These are phyloP conservation scores for Lepus oiostolus DNA, from an alignment of 2,797 vertebrate genomes.

Conservation along the genomic window DNA sequence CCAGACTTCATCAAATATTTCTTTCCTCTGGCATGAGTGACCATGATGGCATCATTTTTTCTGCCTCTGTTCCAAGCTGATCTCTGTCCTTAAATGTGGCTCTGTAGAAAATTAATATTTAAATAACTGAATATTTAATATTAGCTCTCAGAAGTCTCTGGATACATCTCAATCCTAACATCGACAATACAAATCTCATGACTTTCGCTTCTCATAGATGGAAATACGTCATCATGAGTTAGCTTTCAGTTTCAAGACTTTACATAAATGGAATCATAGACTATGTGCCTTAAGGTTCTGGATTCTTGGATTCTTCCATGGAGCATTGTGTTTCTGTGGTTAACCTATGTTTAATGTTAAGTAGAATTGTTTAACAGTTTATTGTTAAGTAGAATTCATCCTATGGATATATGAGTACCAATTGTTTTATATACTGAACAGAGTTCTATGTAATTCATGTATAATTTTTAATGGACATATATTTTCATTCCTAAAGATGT, in stretches of 20 bases:
- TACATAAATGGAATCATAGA: background rate
- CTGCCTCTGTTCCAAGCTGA: background rate
- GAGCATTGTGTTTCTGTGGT: background rate
- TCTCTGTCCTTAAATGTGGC: background rate
- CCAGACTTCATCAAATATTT: background rate
- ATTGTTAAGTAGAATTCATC: background rate
- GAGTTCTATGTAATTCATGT: background rate
- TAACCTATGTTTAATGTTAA: background rate
- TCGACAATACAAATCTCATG: background rate
- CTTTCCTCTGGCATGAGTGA: background rate
- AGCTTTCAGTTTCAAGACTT: background rate
- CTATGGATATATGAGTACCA: too few species aligned
- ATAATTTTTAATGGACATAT: background rate
- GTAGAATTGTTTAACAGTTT: background rate
- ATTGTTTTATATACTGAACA: background rate
- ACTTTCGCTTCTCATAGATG: background rate
- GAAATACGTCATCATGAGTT: background rate
- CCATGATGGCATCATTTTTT: background rate
- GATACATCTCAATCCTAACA: background rate
- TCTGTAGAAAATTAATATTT: conserved; percentile 56
- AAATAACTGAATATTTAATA: background rate
- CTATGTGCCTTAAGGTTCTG: background rate
- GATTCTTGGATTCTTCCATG: background rate
- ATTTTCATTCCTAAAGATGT: background rate
- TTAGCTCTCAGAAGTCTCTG: background rate